These are phyloP conservation scores for Chrysaora quinquecirrha DNA, from an alignment of 30 jellyfish, hydroid and myxozoan species.

Conservation along the genomic window DNA sequence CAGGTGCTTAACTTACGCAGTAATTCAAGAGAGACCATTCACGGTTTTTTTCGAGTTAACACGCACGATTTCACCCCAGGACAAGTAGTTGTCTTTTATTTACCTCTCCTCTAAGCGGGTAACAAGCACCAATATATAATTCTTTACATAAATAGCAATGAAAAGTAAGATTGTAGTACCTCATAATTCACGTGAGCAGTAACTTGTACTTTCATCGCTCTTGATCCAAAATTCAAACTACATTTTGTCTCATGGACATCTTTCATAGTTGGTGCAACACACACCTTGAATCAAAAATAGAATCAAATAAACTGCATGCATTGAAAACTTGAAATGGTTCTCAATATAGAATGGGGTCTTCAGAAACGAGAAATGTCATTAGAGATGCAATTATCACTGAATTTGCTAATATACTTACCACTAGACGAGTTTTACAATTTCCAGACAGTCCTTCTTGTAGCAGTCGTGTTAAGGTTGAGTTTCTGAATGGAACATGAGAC, in stretches of 20 bases:
- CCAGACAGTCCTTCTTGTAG: slow-evolving; percentile 98
- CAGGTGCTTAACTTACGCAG: too few relatives aligned
- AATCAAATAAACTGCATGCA: too few relatives aligned
- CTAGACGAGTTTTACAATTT: slow-evolving; percentile 95
- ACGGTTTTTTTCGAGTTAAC: too few relatives aligned
- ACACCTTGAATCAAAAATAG: slow-evolving; percentile 55
- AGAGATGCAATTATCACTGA: background rate
- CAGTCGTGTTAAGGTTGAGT: slow-evolving; percentile 93
- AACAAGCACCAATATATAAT: too few relatives aligned
- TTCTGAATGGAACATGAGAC: slow-evolving; percentile 95
- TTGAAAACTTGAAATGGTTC: too few relatives aligned
- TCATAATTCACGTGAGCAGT: slow-evolving; percentile 98
- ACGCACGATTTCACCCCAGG: too few relatives aligned
- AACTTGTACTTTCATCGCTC: slow-evolving; percentile 99
- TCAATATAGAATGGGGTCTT: too few relatives aligned
- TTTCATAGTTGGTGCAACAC: slow-evolving; percentile 94
- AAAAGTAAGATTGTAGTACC: slow-evolving; percentile 33
- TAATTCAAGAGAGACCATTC: too few relatives aligned
- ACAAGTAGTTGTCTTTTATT: too few relatives aligned
- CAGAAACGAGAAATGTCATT: too few relatives aligned
- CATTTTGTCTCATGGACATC: slow-evolving; percentile 98
- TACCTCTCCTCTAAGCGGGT: too few relatives aligned
- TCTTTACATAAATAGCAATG: too few relatives aligned
- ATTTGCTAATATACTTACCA: slow-evolving; percentile 54
- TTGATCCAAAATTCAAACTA: slow-evolving; percentile 97